Base-by-base conservation (phyloP, 92 coral and sea anemone species). In the Virgularia gustaviana region DNA sequence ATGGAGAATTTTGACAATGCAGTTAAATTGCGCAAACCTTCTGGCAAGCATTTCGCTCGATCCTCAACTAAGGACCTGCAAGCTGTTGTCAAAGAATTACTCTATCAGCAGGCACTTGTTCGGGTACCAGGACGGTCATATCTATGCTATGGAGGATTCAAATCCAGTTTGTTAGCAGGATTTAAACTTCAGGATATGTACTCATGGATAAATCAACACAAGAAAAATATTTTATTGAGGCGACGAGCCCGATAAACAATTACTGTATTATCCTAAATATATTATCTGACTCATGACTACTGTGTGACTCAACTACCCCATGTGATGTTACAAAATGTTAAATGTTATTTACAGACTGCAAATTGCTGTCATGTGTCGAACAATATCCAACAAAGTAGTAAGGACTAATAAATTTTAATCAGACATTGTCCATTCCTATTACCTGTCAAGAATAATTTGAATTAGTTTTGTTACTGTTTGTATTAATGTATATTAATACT, bases 181-280 rank as follows among this genome's bases (percentile, higher is more conserved):
- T 77, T 82, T 70, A 74, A 78, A 42, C n/a, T 78, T 16, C 78
- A 77, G 60, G 41, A 60, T 24, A 55, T 82, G 71, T 60, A 57
- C 51, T 49, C 32, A 12, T 82, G 83, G 87, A 77, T 82, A 31
- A 59, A 25, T 71, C 51, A 82, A 27, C 83, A 82, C 27, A 82
- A 70, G 52, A 71, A 70, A 43, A 70, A 82, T 29, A 77, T 77
- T 57, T 30, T 58, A 28, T 35, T 70, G 24, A 31, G 72, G 35
- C 78, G 87, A 34, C 61, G 73, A 18, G 80, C 87, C 2, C 78
- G 72, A 19, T 78, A 68, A 58, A 0, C 19, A 22, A 42, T 32
- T n/a, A n/a, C n/a, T n/a, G n/a, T n/a, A n/a, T n/a, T n/a, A n/a
- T n/a, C n/a, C n/a, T n/a, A n/a, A n/a, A n/a, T n/a, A n/a, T n/a